Conservation (phyloP, 2,113 vertebrate species). For the Chaetodon auriga region DNA sequence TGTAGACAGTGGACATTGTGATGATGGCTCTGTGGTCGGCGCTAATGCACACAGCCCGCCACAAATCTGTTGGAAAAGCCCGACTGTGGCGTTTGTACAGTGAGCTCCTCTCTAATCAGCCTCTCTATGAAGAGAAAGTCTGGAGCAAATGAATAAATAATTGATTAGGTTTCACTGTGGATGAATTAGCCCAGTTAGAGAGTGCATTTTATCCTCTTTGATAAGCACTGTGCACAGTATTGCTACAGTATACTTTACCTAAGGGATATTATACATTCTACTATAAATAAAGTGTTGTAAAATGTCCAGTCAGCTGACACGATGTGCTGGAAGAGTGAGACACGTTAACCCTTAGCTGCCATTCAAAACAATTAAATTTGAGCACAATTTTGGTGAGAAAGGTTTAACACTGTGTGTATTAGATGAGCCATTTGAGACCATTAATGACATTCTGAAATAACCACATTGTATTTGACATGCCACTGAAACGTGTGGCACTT, state of each 20-base stretch:
- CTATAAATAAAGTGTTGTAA: constrained; percentile 4
- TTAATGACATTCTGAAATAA: no score
- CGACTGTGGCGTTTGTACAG: constrained; percentile 18
- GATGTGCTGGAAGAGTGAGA: neutral
- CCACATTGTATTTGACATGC: no score
- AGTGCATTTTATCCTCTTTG: constrained; percentile 47
- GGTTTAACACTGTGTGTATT: no score
- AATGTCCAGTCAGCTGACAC: neutral
- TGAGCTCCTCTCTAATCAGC: constrained; percentile 50
- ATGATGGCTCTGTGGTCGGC: constrained; percentile 53
- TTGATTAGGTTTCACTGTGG: constrained; percentile 64
- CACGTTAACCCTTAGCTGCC: neutral
- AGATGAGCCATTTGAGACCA: no score
- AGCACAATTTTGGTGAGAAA: no score
- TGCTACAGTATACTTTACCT: constrained; percentile 16
- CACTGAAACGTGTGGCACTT: no score
- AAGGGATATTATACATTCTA: constrained; percentile 3
- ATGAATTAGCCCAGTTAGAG: constrained; percentile 62
- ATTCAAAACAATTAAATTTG: neutral
- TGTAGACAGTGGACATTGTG: neutral
- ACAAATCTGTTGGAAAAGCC: constrained; percentile 35
- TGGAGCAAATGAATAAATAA: constrained; percentile 70
- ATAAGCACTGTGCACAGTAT: constrained; percentile 15
- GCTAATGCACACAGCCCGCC: constrained; percentile 57
- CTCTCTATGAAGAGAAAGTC: constrained; percentile 44